Evolutionary conservation across 2,797 vertebrate genomes (phyloP).

Genomic region (Sylvia borin): DNA sequence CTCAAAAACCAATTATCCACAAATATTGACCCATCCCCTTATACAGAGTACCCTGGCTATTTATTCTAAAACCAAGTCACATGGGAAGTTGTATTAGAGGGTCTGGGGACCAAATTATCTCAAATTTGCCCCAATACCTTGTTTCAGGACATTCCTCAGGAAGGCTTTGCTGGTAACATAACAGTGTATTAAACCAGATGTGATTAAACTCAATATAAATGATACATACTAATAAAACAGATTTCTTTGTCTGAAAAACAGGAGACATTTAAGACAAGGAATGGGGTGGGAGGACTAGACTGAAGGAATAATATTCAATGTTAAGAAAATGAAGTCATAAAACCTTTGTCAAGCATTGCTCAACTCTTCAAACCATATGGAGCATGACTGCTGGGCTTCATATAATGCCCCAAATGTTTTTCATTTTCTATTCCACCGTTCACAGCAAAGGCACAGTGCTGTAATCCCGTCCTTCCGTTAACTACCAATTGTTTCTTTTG

Average conservation of each 20-base stretch:
- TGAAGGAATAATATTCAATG: conserved; percentile 53
- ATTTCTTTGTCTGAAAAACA: conserved; percentile 51
- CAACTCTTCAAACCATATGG: conserved; percentile 66
- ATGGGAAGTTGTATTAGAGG: not conserved
- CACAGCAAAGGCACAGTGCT: conserved; percentile 28
- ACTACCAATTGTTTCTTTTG: conserved; percentile 70
- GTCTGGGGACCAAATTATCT: not conserved
- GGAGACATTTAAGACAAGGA: conserved; percentile 46
- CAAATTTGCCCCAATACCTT: not conserved
- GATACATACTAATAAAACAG: not conserved
- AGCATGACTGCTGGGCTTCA: conserved; percentile 63
- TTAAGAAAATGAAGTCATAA: conserved; percentile 71
- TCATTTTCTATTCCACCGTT: conserved; percentile 60
- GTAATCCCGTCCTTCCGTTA: conserved; percentile 60
- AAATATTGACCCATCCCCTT: conserved; percentile 19
- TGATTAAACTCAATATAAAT: conserved; percentile 20
- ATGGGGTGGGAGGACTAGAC: conserved; percentile 6
- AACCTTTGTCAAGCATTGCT: conserved; percentile 65
- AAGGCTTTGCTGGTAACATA: not conserved
- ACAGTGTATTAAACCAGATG: not conserved
- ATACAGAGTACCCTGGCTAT: not conserved
- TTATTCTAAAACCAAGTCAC: conserved; percentile 5
- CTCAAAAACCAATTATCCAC: conserved; percentile 19
- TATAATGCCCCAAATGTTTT: conserved; percentile 64
- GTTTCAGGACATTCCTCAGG: not conserved